Base-by-base conservation (phyloP, 2,113 vertebrate species). In the Microtus richardsoni region DNA sequence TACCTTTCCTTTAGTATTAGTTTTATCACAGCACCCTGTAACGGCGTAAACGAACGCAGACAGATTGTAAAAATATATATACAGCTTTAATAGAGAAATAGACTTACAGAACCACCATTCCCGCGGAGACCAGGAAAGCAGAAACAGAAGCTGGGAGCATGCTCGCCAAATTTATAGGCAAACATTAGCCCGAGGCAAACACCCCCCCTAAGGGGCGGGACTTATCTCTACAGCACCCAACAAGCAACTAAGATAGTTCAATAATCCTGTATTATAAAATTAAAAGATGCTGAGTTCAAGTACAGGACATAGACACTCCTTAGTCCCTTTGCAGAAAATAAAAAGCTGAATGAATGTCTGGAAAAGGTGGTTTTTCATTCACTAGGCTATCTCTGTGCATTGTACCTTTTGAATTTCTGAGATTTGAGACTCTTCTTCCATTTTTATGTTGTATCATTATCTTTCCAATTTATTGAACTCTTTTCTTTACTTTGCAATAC, bases 291-390 rank as follows among this genome's bases (percentile, higher is more conserved):
- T 16, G 22, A 58, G 5, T 39, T 49, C 14, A 28, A 30, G 10
- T 2, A 12, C 7, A 19, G 1, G 7, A 36, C 39, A 33, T 3
- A 36, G 10, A 36, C 49, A 7, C 44, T 39, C 3, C 10, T 54
- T 11, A n/a, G n/a, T 16, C 73, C 36, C 4, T 17, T 49, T 30
- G 30, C 4, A 80, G 66, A 68, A 94, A 13, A n/a, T 1, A 0
- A n/a, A 44, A 44, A 3, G 19, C 6, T n/a, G 3, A 52, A 4
- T n/a, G 3, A 44, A 4, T 28, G 4, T 54, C 28, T 22, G 19
- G 24, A 62, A 3, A 3, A 21, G 33, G 24, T 36, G 7, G 12
- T 83, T 3, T 49, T 88, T 74, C 3, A 89, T 85, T 62, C 39
- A 64, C 8, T 14, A 41, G 16, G 24, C 14, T 9, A 16, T 49